Evolutionary conservation across 2,888 invertebrate genomes (phyloP).

Genomic region (Elysia crispata): DNA sequence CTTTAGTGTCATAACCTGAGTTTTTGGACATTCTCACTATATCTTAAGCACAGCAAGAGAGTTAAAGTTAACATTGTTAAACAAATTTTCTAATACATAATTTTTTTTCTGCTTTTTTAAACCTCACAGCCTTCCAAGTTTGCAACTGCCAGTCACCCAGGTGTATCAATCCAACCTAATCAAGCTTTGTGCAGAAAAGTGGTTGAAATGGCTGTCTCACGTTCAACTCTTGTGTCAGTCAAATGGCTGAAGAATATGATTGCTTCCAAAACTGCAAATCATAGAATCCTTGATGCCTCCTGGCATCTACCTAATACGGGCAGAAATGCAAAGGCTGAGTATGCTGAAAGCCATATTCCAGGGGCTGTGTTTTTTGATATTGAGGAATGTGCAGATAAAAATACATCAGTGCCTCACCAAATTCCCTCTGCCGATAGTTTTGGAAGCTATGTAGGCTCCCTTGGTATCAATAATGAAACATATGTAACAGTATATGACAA

Average conservation of each 20-base stretch:
- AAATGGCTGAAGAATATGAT: slow-evolving; percentile 50
- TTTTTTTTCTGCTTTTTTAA: too few relatives aligned
- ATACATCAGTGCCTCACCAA: slow-evolving; percentile 66
- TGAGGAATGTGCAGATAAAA: slow-evolving; percentile 67
- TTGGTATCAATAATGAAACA: slow-evolving; percentile 63
- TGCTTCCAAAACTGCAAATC: slow-evolving; percentile 41
- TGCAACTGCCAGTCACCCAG: too few relatives aligned
- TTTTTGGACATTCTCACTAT: too few relatives aligned
- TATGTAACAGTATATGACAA: slow-evolving; percentile 65
- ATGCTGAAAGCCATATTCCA: slow-evolving; percentile 68
- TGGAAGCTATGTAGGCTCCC: slow-evolving; percentile 59
- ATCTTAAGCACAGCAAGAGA: too few relatives aligned
- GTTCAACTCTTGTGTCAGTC: slow-evolving; percentile 48
- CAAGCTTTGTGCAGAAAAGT: too few relatives aligned
- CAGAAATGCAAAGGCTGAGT: slow-evolving; percentile 65
- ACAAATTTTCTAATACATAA: too few relatives aligned
- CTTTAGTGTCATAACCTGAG: too few relatives aligned
- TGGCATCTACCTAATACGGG: slow-evolving; percentile 70
- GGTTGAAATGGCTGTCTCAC: too few relatives aligned
- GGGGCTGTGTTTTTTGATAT: slow-evolving; percentile 74
- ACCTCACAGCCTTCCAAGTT: too few relatives aligned
- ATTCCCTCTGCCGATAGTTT: slow-evolving; percentile 61
- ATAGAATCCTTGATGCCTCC: slow-evolving; percentile 70
- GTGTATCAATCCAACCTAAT: too few relatives aligned
- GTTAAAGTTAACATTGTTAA: too few relatives aligned